Percentiles rank a stretch among this genome's conserved stretches.
Conservation (phyloP, 2,888 invertebrate genomes). For the Dugesia japonica region DNA sequence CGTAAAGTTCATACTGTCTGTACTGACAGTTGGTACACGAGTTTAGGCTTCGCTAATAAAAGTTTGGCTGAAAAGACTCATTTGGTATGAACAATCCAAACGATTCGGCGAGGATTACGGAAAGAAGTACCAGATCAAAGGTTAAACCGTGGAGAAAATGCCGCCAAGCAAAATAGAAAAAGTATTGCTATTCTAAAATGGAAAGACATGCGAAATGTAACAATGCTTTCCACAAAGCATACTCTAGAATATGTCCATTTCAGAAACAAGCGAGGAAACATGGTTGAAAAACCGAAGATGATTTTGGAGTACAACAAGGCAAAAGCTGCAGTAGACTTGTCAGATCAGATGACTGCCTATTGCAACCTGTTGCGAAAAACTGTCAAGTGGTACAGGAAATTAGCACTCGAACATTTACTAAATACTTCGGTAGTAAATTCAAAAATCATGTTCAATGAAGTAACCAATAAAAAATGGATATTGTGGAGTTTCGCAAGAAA, state of each 20-base stretch:
- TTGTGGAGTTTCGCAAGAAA: not conserved
- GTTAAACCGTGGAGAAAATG: not conserved
- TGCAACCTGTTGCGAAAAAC: not conserved
- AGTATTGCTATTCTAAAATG: not conserved
- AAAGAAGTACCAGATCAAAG: too few relatives aligned
- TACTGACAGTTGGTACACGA: too few relatives aligned
- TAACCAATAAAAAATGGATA: not conserved
- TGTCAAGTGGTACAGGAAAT: not conserved
- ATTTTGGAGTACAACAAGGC: not conserved
- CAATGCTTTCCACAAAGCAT: not conserved
- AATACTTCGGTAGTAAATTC: not conserved
- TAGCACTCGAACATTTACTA: not conserved
- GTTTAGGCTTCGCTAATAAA: too few relatives aligned
- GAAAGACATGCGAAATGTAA: not conserved
- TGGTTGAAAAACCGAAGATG: not conserved
- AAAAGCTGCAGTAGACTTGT: not conserved
- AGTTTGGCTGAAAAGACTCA: too few relatives aligned
- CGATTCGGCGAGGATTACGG: too few relatives aligned
- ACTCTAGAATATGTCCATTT: not conserved
- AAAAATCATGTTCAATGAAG: not conserved
- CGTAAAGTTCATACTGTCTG: too few relatives aligned
- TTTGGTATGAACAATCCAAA: too few relatives aligned
- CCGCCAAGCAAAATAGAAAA: not conserved
- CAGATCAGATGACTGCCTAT: too few relatives aligned
- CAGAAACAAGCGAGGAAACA: not conserved